Conservation (phyloP, 2,888 invertebrate genomes). For the Brachylomia viminalis region DNA sequence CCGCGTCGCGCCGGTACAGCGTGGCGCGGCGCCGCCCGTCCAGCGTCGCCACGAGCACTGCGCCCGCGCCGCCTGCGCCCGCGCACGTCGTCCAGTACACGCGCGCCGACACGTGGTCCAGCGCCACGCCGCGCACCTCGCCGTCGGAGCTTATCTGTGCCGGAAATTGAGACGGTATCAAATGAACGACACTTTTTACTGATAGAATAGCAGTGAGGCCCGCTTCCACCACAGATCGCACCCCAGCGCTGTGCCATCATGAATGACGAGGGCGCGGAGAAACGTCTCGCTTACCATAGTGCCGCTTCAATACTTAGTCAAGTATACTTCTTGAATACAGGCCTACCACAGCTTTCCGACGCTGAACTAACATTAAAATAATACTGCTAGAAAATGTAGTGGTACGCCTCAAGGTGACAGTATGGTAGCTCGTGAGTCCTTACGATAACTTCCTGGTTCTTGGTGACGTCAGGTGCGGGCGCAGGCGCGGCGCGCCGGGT, state of each 20-base stretch:
- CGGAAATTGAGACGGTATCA: too few relatives aligned
- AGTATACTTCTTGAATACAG: not conserved
- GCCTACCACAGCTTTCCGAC: not conserved
- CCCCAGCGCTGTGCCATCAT: too few relatives aligned
- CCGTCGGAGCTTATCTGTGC: constrained; percentile 55
- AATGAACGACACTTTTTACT: too few relatives aligned
- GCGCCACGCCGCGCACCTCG: constrained; percentile 93
- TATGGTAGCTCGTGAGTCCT: not conserved
- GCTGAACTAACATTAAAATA: not conserved
- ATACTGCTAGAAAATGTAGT: not conserved
- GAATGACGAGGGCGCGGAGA: not conserved
- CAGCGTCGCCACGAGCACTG: constrained; percentile 63
- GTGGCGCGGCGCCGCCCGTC: constrained; percentile 90
- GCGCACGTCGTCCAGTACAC: constrained; percentile 92
- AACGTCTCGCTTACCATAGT: not conserved
- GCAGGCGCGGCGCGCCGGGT: constrained; percentile 29
- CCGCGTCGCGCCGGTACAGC: constrained; percentile 86
- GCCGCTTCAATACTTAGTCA: not conserved
- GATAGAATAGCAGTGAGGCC: too few relatives aligned
- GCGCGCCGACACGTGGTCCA: constrained; percentile 93
- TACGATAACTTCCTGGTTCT: constrained; percentile 17
- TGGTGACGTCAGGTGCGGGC: constrained; percentile 1
- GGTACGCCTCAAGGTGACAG: not conserved
- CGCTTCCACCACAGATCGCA: too few relatives aligned
- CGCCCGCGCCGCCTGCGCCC: constrained; percentile 86